Evolutionary conservation across 2,797 vertebrate genomes (phyloP), one percentile per base, ranked within the genome.

Genomic region (Etheostoma nigrum): DNA sequence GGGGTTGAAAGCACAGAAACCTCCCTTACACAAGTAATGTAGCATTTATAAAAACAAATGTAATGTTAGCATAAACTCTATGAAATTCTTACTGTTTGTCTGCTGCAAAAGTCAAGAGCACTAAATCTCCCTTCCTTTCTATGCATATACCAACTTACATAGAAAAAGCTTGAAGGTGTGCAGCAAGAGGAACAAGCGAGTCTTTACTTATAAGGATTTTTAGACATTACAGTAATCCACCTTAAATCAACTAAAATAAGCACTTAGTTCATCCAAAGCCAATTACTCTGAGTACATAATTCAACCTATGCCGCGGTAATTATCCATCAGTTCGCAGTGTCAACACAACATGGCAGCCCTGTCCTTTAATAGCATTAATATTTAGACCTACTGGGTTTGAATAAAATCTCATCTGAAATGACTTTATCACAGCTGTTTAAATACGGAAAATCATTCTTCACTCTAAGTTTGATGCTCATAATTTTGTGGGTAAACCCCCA

Each of bases 361-460:
- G 62, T 70, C 57, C 82, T 76, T 85, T 70, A 74, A 72, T 33
- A n/a, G 47, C 85, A 87, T 88, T 81, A 85, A 83, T 79, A 89
- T 85, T 91, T 83, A 82, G 69, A 85, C 44, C 59, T 64, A 54
- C 65, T 45, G 59, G 60, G 58, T 47, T 55, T 53, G 36, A 72
- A 76, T 68, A 71, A 79, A 65, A 89, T 72, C 63, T 82, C 68
- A 73, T 83, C 69, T 83, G 58, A 72, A 87, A 74, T 74, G 53
- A 78, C 66, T 88, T 87, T 11, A 82, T 86, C 54, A 52, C 75
- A 72, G 62, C 42, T 63, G 36, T 78, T 70, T 61, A 81, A 77
- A 87, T 64, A 76, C 0, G 0, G 52, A 55, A 55, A 86, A 33
- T 78, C 66, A 74, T 79, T 79, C 72, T 67, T 79, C 55, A 27